phyloP scores from a whole-genome alignment of 2,888 invertebrate species.

The Polyploca ridens region DNA sequence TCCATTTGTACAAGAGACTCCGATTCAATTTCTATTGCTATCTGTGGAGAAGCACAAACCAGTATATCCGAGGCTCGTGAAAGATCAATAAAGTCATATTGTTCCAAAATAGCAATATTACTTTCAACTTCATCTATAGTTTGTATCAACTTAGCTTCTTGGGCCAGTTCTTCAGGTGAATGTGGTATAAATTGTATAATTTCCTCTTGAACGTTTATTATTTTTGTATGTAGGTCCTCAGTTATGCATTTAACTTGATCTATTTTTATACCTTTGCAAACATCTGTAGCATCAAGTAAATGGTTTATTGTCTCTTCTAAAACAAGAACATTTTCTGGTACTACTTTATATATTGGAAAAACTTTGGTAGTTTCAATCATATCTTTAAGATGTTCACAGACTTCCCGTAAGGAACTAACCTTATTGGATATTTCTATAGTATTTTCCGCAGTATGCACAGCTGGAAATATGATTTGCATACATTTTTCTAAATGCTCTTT shows the following conservation, averaged over 20 bases:
- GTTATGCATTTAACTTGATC: conserved; percentile 59
- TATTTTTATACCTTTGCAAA: conserved; percentile 56
- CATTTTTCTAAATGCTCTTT: conserved; percentile 65
- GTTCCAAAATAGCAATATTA: conserved; percentile 67
- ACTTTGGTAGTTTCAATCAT: conserved; percentile 44
- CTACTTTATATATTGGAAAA: conserved; percentile 9
- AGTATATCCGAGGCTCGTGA: conserved; percentile 60
- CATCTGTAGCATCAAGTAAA: conserved; percentile 59
- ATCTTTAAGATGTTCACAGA: conserved; percentile 59
- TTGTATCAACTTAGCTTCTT: conserved; percentile 66
- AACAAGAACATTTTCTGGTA: conserved; percentile 38
- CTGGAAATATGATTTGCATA: conserved; percentile 59
- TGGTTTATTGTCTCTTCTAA: conserved; percentile 53
- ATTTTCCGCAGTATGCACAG: conserved; percentile 59
- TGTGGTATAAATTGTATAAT: conserved; percentile 59
- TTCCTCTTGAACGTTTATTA: conserved; percentile 64
- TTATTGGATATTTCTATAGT: conserved; percentile 66
- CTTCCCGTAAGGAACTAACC: conserved; percentile 55
- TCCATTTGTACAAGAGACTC: conserved; percentile 59
- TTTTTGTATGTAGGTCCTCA: conserved; percentile 61
- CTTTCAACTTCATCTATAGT: conserved; percentile 65
- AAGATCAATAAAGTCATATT: conserved; percentile 68
- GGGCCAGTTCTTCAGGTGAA: conserved; percentile 43
- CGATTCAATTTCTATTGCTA: conserved; percentile 57
- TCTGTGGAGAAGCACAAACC: conserved; percentile 48